These are phyloP conservation scores for Nesogale talazaci DNA, from an alignment of 2,113 vertebrate genomes.

Conservation along the genomic window DNA sequence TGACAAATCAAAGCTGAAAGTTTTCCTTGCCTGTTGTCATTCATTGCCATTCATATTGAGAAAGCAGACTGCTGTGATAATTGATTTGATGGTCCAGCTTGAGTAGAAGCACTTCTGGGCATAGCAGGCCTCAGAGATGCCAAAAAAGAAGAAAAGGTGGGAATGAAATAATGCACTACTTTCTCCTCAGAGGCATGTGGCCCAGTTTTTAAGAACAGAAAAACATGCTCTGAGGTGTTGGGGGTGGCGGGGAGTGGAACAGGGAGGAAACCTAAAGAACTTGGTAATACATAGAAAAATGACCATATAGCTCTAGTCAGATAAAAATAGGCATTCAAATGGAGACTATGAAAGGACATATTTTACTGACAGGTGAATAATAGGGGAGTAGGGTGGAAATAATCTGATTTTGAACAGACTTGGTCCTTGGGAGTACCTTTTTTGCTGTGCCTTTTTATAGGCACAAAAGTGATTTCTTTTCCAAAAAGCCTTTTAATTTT, in stretches of 20 bases:
- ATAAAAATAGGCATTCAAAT: constrained; percentile 92
- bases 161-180: constrained; percentile 98
- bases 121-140: constrained; percentile 97
- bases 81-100: constrained; percentile 99
- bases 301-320: constrained; percentile 89
- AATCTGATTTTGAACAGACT: constrained; percentile 95
- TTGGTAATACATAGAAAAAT: constrained; percentile 93
- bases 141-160: constrained; percentile 98
- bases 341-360: constrained; percentile 92
- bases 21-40: constrained; percentile 93
- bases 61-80: constrained; percentile 96
- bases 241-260: constrained; percentile 71
- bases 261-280: constrained; percentile 86
- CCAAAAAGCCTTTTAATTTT: constrained; percentile 88
- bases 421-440: constrained; percentile 88
- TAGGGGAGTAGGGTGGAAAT: constrained; percentile 94
- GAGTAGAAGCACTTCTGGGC: constrained; percentile 99
- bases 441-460: constrained; percentile 86
- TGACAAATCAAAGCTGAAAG: constrained; percentile 90
- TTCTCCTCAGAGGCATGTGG: constrained; percentile 98
- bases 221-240: constrained; percentile 84
- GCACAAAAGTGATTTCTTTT: constrained; percentile 90
- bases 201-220: constrained; percentile 93
- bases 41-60: constrained; percentile 97
- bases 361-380: constrained; percentile 97